Conservation (phyloP, 2,888 invertebrate species). For the Zygothrica quintamaculata region DNA sequence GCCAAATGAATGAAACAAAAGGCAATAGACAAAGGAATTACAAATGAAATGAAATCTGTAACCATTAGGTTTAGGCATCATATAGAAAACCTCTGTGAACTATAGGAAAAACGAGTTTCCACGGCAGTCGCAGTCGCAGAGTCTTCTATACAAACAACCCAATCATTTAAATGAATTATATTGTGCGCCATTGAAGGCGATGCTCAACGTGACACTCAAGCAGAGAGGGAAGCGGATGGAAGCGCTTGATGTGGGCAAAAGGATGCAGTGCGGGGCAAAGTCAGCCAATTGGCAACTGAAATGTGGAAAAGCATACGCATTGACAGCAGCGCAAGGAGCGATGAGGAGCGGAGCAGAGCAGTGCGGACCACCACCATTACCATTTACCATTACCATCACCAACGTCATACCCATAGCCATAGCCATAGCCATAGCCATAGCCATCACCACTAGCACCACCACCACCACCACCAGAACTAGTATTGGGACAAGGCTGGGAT, state of each 20-base stretch:
- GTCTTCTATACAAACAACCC: slow-evolving; percentile 69
- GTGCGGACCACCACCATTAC: not conserved
- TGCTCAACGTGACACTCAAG: slow-evolving; percentile 43
- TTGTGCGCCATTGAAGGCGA: slow-evolving; percentile 49
- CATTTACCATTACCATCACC: slow-evolving; percentile 38
- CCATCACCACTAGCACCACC: slow-evolving; percentile 18
- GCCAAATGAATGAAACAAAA: not conserved
- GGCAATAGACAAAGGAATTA: slow-evolving; percentile 12
- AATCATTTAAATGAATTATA: slow-evolving; percentile 79
- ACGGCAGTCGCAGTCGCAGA: slow-evolving; percentile 32
- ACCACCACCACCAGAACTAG: slow-evolving; percentile 30
- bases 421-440: too few relatives aligned
- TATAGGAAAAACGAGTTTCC: slow-evolving; percentile 65
- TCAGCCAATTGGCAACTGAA: slow-evolving; percentile 36
- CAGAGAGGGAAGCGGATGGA: slow-evolving; percentile 11
- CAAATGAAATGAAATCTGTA: slow-evolving; percentile 3
- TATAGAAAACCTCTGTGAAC: slow-evolving; percentile 55
- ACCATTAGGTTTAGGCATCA: not conserved
- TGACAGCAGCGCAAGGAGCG: slow-evolving; percentile 17
- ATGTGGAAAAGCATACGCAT: slow-evolving; percentile 35
- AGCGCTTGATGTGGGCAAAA: slow-evolving; percentile 26
- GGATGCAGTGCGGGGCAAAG: slow-evolving; percentile 39
- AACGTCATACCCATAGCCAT: too few relatives aligned
- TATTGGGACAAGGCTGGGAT: slow-evolving; percentile 23
- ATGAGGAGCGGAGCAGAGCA: slow-evolving; percentile 24